Evolutionary conservation across 2,113 vertebrate genomes (phyloP).

Genomic region (Collichthys lucidus): DNA sequence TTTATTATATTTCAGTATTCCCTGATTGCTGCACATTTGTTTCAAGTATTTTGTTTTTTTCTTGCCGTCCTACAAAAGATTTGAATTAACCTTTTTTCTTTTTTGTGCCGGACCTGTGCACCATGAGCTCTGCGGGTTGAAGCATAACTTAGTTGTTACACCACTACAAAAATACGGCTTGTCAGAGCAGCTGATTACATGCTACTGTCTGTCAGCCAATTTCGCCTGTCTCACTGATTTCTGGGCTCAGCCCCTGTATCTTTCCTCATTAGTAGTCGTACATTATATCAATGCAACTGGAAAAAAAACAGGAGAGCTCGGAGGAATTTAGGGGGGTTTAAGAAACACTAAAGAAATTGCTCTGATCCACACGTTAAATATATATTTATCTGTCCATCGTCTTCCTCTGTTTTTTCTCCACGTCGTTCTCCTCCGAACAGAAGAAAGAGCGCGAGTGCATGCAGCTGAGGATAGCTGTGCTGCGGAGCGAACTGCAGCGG

Average conservation of each 20-base stretch:
- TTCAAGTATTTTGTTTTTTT: background rate
- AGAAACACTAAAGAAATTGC: conserved; percentile 34
- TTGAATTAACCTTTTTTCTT: too few species aligned
- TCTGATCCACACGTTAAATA: conserved; percentile 29
- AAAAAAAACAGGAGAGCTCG: conserved; percentile 21
- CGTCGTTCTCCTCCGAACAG: conserved; percentile 75
- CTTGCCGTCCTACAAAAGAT: too few species aligned
- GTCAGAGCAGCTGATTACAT: conserved; percentile 7
- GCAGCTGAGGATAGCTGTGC: conserved; percentile 92
- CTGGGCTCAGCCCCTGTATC: conserved; percentile 20
- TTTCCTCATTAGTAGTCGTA: conserved; percentile 27
- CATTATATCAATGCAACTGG: conserved; percentile 31
- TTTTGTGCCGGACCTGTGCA: background rate
- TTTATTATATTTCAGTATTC: background rate
- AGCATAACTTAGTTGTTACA: background rate
- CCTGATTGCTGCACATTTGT: background rate
- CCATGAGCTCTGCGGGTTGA: too few species aligned
- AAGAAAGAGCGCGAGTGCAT: conserved; percentile 96
- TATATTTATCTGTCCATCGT: conserved; percentile 22
- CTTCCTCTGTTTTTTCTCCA: conserved; percentile 27
- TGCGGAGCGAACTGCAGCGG: conserved; percentile 92
- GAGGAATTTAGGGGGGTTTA: conserved; percentile 35
- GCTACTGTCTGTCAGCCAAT: conserved; percentile 18
- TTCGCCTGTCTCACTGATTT: conserved; percentile 26
- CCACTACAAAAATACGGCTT: background rate